Base-by-base conservation (phyloP, 2,888 invertebrate genomes). In the Enchytraeus crypticus region DNA sequence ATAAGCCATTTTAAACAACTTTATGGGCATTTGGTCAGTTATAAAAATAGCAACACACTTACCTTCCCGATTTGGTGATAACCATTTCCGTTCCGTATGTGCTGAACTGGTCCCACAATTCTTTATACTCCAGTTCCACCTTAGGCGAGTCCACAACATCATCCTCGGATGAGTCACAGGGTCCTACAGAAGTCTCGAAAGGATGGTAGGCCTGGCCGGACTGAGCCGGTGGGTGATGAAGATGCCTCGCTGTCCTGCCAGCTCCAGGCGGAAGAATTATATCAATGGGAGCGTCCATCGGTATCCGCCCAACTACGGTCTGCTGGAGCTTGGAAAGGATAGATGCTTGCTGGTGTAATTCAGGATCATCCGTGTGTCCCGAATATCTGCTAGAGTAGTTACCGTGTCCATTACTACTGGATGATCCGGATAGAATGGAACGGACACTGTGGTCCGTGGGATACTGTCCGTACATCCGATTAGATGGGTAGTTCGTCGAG, bases 81-180 rank as follows among this genome's bases (percentile, higher is more conserved):
- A 81, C 80, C 81, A 81, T 81, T 67, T 81, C 81, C 1, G 81
- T 81, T 30, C 79, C 80, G 23, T 79, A 71, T 34, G 73, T 66
- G 69, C 81, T 77, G 64, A 81, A 81, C 66, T 77, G 75, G 43
- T 72, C 69, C 81, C 81, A 81, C 21, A 81, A 71, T n/a, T 79
- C 78, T 51, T 74, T 70, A 67, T 79, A 78, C 61, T 80, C 81
- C 62, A 81, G 59, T 27, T 95, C 97, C 77, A 97, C 97, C 83
- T 96, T 93, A 66, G 97, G 97, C 81, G 97, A 95, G 81, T 97
- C 96, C 72, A 89, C 88, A 73, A 96, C 90, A 43, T 95, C 95
- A 3, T 67, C 64, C 38, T 96, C 95, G 11, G 14, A 23, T 2
- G 90, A 90, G 74, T 89, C 90, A 70, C 89, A 84, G 56, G 85